phyloP scores from a whole-genome alignment of 2,888 invertebrate species.

The Mesochorus sp. region DNA sequence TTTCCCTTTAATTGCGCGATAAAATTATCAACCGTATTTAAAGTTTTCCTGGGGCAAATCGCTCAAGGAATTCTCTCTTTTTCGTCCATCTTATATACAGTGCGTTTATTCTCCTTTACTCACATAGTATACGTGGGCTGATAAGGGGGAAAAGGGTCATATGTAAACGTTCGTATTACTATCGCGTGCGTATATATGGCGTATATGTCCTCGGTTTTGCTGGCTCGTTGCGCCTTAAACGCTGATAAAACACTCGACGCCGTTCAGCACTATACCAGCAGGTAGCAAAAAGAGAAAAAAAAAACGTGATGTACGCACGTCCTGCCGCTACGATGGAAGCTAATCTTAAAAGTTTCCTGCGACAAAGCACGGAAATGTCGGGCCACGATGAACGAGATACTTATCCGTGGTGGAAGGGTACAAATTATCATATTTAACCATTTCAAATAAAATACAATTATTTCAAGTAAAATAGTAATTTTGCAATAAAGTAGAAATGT shows the following conservation, averaged over 20 bases:
- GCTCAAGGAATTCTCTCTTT: background rate
- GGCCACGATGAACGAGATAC: background rate
- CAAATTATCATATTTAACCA: no score
- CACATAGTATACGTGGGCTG: background rate
- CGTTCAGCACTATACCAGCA: background rate
- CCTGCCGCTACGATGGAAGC: background rate
- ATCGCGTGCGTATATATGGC: slow-evolving; percentile 19
- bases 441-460: no score
- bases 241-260: slow-evolving; percentile 19
- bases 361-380: slow-evolving; percentile 42
- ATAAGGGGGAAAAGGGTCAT: slow-evolving; percentile 50
- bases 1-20: background rate
- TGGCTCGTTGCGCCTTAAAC: slow-evolving; percentile 5
- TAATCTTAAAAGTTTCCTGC: slow-evolving; percentile 41
- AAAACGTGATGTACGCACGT: background rate
- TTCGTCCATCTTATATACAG: no score
- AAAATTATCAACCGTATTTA: slow-evolving; percentile 18
- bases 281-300: background rate
- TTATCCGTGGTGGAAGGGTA: background rate
- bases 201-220: background rate
- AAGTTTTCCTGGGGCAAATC: background rate
- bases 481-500: no score
- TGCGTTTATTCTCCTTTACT: no score
- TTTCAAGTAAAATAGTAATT: no score
- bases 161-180: slow-evolving; percentile 21